phyloP scores from a whole-genome alignment of 2,888 invertebrate genomes.

The Andrena trimmerana region DNA sequence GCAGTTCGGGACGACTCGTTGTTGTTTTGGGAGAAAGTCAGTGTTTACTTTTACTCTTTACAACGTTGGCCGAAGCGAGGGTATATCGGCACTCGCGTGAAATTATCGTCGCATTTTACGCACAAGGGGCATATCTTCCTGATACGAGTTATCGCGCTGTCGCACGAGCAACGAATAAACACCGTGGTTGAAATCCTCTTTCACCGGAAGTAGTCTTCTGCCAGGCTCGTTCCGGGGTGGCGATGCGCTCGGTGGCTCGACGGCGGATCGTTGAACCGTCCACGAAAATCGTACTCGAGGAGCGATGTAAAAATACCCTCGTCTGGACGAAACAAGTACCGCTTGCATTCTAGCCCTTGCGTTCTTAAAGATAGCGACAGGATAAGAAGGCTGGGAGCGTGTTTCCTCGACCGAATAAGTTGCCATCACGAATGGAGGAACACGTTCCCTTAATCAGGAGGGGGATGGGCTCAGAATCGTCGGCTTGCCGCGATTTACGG shows the following conservation, averaged over 20 bases:
- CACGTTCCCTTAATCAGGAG: not conserved
- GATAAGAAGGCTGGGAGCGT: not conserved
- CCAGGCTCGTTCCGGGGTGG: slow-evolving; percentile 13
- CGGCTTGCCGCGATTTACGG: slow-evolving; percentile 22
- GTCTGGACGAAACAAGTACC: not conserved
- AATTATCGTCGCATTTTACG: slow-evolving; percentile 53
- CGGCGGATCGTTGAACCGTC: not conserved
- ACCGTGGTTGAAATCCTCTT: slow-evolving; percentile 35
- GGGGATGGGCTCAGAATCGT: not conserved
- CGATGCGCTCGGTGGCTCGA: not conserved
- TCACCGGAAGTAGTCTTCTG: slow-evolving; percentile 52
- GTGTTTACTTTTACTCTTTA: too few relatives aligned
- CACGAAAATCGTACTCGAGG: not conserved
- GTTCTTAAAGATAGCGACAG: not conserved
- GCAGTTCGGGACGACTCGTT: too few relatives aligned
- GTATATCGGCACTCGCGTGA: slow-evolving; percentile 44
- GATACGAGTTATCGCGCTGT: slow-evolving; percentile 63
- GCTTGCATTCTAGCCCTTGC: not conserved
- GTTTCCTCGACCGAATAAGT: not conserved
- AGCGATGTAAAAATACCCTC: not conserved
- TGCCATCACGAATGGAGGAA: not conserved
- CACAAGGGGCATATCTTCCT: slow-evolving; percentile 48
- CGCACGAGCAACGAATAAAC: slow-evolving; percentile 48
- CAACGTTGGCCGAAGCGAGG: not conserved
- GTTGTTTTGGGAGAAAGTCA: too few relatives aligned